These are phyloP conservation scores for Ochlodes sylvanus DNA, from an alignment of 2,888 invertebrate genomes.

Conservation along the genomic window DNA sequence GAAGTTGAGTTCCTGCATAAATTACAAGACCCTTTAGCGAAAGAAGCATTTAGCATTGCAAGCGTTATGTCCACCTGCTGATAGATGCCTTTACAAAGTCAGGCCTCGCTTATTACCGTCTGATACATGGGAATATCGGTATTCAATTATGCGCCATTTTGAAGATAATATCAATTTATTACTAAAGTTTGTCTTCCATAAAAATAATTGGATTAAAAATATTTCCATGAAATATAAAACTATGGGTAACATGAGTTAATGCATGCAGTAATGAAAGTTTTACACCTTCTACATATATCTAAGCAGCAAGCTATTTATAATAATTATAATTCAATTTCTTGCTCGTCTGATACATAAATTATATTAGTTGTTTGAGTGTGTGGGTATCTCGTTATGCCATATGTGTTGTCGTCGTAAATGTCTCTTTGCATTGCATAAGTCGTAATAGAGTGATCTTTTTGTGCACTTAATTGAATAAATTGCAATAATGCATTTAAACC, in stretches of 20 bases:
- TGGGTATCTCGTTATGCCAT: conserved; percentile 1
- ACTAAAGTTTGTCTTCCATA: conserved; percentile 27
- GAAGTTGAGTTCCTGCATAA: conserved; percentile 8
- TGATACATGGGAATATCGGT: conserved; percentile 29
- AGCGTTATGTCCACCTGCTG: conserved; percentile 20
- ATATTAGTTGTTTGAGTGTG: conserved; percentile 3
- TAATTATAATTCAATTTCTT: conserved; percentile 7
- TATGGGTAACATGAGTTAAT: conserved; percentile 26
- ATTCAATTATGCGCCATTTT: conserved; percentile 33
- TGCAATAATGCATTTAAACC: not conserved
- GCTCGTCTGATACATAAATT: conserved; percentile 17
- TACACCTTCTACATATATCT: conserved; percentile 13
- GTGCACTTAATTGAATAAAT: conserved; percentile 13
- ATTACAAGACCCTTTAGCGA: conserved; percentile 3
- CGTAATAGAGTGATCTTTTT: conserved; percentile 10
- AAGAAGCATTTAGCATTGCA: not conserved
- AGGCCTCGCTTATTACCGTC: conserved; percentile 29
- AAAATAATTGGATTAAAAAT: conserved; percentile 38
- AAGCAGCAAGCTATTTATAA: conserved; percentile 12
- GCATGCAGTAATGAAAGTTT: conserved; percentile 20
- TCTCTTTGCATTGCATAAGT: conserved; percentile 5
- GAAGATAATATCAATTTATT: conserved; percentile 37
- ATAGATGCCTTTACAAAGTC: conserved; percentile 27
- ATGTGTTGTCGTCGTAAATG: not conserved
- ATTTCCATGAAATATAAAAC: conserved; percentile 24